Evolutionary conservation across 2,113 vertebrate genomes (phyloP), one percentile per base, ranked within the genome.

Genomic region (Toxotes chatareus): DNA sequence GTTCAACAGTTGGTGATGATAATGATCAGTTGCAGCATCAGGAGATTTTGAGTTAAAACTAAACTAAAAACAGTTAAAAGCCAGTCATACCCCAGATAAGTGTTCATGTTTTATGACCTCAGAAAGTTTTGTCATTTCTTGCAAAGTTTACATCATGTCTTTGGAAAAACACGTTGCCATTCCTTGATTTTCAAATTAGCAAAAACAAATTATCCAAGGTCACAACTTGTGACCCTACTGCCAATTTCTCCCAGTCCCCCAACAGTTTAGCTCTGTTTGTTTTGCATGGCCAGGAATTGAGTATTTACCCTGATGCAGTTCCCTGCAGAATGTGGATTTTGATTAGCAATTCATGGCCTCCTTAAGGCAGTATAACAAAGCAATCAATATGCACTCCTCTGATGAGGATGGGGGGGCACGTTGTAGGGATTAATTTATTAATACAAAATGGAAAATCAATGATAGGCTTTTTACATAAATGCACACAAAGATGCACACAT

Each of bases 391-490:
- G 34, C 69, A 76, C 64, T 74, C 27, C 77, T 80, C 70, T 68
- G 75, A 85, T 73, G 82, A 79, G 75, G 80, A 81, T 59, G 36
- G 60, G 55, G 79, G 53, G 82, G 78, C 51, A 62, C n/a, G 12
- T 66, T 79, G 62, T 82, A 23, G 77, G 78, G 80, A 92, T 92
- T 89, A 21, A 90, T 94, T 90, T 82, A 87, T 65, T 82, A 85
- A 85, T 80, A 90, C 53, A 82, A 90, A 90, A 88, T 91, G 80
- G 66, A 77, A 92, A 90, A 88, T 93, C 88, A 76, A 85, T 91
- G 66, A 61, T 9, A 6, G 61, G 23, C 65, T 47, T 36, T 59
- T 60, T 46, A 51, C 67, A 55, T 68, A 8, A 44, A 75, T 55
- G 16, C 34, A 72, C 44, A 60, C 49, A 42, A 1, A 23, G 32